These are phyloP conservation scores for Aplysina aerophoba DNA, from an alignment of 37 sponge, comb jelly and placozoan genomes.

Conservation along the genomic window DNA sequence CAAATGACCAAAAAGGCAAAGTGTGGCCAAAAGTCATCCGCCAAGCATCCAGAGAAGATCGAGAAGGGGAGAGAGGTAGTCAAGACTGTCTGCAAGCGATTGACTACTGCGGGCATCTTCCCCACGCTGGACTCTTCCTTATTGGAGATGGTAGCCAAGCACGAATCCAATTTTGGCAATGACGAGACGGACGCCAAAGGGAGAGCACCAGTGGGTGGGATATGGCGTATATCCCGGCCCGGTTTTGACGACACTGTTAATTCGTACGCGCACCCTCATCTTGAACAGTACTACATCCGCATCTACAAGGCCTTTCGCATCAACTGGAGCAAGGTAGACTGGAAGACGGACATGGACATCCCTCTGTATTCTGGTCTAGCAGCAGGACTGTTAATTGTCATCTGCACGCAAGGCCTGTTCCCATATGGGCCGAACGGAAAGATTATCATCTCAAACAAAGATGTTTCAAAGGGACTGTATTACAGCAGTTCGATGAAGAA, in stretches of 20 bases:
- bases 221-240: neutral
- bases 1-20: neutral
- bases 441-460: neutral
- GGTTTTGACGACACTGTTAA: neutral
- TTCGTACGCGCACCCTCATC: neutral
- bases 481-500: neutral
- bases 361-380: conserved; percentile 16
- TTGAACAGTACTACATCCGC: neutral
- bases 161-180: neutral
- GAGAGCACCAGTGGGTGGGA: neutral
- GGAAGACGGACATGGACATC: neutral
- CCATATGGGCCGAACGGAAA: neutral
- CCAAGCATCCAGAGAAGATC: neutral
- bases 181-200: no score
- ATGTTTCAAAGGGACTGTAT: neutral
- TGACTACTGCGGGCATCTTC: neutral
- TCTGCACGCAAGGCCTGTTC: conserved; percentile 6
- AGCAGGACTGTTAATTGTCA: neutral
- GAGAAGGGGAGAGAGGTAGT: neutral
- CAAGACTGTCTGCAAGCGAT: neutral
- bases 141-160: neutral
- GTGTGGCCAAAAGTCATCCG: neutral
- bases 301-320: neutral
- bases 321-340: conserved; percentile 19
- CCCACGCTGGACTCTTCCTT: neutral